These are phyloP conservation scores for Galeopsomyia nigrocyanea DNA, from an alignment of 2,888 invertebrate species.

Conservation along the genomic window DNA sequence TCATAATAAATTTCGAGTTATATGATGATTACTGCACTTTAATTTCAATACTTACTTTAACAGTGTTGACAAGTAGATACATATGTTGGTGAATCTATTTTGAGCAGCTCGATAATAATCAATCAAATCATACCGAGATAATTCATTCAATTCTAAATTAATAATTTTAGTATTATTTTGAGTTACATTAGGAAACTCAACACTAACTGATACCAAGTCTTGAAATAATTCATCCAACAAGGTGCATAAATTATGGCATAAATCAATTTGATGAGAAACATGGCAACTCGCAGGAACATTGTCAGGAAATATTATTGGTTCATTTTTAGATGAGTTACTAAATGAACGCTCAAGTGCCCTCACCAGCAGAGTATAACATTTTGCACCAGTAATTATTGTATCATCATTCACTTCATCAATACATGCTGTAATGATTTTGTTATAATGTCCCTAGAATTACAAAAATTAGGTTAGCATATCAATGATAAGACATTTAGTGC, in stretches of 20 bases:
- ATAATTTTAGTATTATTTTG: constrained; percentile 28
- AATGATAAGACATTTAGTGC: constrained; percentile 3
- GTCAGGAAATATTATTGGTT: constrained; percentile 55
- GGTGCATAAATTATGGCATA: constrained; percentile 60
- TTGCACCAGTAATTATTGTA: constrained; percentile 59
- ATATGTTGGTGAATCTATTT: constrained; percentile 61
- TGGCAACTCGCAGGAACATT: constrained; percentile 53
- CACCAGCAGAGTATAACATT: constrained; percentile 58
- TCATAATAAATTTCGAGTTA: background rate
- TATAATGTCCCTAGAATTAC: constrained; percentile 54
- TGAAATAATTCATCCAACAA: constrained; percentile 62
- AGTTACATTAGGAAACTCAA: constrained; percentile 20
- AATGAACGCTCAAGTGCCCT: constrained; percentile 60
- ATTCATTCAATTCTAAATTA: constrained; percentile 56
- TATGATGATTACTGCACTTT: no score
- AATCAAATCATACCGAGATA: constrained; percentile 57
- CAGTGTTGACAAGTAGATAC: constrained; percentile 58
- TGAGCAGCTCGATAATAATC: constrained; percentile 57
- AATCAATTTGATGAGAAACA: constrained; percentile 42
- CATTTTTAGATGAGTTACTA: constrained; percentile 55
- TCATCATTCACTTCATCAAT: constrained; percentile 57
- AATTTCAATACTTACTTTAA: constrained; percentile 45
- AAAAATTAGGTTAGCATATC: background rate
- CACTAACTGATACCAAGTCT: constrained; percentile 53
- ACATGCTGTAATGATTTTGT: constrained; percentile 55